These are phyloP conservation scores for Lonchura striata DNA, from an alignment of 2,113 vertebrate genomes.

Conservation along the genomic window DNA sequence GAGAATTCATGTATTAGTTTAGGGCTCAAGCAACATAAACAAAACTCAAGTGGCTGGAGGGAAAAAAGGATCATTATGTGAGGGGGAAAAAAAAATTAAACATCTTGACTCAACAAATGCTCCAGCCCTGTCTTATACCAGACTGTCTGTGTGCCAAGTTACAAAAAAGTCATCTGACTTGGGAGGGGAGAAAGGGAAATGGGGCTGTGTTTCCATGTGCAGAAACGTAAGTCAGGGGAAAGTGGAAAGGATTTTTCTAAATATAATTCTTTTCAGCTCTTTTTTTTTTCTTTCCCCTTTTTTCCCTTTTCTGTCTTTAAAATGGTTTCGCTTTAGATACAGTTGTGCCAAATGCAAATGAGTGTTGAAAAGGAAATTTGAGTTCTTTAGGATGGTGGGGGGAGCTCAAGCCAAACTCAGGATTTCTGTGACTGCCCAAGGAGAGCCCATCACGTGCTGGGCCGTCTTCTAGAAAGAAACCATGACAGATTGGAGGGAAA, in stretches of 20 bases:
- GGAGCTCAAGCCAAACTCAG: background rate
- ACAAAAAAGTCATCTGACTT: conserved; percentile 71
- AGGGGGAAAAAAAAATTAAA: conserved; percentile 71
- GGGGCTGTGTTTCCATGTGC: conserved; percentile 12
- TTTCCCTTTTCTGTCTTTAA: background rate
- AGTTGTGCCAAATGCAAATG: conserved; percentile 57
- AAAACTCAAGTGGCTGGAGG: conserved; percentile 73
- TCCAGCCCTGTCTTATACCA: conserved; percentile 74
- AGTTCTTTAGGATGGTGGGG: background rate
- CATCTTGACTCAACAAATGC: conserved; percentile 58
- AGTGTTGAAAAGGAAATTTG: background rate
- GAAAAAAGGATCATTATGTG: conserved; percentile 77
- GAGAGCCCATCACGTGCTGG: background rate
- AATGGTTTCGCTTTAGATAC: conserved; percentile 12
- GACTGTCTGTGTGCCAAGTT: conserved; percentile 48
- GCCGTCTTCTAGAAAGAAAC: background rate
- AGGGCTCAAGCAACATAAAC: conserved; percentile 76
- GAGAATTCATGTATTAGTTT: conserved; percentile 70
- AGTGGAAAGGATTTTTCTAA: conserved; percentile 56
- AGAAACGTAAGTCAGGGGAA: conserved; percentile 60
- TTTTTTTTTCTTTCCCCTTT: conserved; percentile 2
- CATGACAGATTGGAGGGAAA: conserved; percentile 65
- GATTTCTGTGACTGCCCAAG: background rate
- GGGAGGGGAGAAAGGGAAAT: conserved; percentile 17
- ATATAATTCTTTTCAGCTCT: conserved; percentile 62